phyloP scores from a whole-genome alignment of 2,113 vertebrate species.

The Aspiorhynchus laticeps region DNA sequence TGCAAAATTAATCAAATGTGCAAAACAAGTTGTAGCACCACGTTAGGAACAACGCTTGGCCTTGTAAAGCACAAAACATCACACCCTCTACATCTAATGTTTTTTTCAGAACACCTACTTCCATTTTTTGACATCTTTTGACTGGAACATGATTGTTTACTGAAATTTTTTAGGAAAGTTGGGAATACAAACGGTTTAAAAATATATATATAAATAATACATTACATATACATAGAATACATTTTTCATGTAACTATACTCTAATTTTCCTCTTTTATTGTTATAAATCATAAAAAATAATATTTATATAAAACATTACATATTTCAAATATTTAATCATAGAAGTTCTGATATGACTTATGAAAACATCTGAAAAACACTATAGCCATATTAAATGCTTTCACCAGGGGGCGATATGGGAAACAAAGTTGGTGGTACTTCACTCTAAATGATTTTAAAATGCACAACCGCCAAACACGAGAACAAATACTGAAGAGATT shows the following conservation, averaged over 20 bases:
- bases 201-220: no score
- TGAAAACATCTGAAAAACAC: neutral
- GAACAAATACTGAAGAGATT: neutral
- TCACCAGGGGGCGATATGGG: conserved; percentile 53
- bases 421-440: neutral
- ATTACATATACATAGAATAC: no score
- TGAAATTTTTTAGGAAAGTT: neutral
- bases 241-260: neutral
- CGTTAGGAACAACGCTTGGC: neutral
- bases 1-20: conserved; percentile 43
- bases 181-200: neutral
- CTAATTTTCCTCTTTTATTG: neutral
- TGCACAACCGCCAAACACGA: neutral
- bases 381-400: neutral
- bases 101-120: neutral
- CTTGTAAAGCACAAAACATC: neutral
- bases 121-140: neutral
- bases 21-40: conserved; percentile 25
- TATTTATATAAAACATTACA: neutral
- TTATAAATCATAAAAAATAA: neutral
- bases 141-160: neutral
- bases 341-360: neutral
- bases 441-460: neutral
- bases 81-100: neutral
- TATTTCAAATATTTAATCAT: neutral